phyloP scores from a whole-genome alignment of 2,113 vertebrate species.

The Cololabis saira region DNA sequence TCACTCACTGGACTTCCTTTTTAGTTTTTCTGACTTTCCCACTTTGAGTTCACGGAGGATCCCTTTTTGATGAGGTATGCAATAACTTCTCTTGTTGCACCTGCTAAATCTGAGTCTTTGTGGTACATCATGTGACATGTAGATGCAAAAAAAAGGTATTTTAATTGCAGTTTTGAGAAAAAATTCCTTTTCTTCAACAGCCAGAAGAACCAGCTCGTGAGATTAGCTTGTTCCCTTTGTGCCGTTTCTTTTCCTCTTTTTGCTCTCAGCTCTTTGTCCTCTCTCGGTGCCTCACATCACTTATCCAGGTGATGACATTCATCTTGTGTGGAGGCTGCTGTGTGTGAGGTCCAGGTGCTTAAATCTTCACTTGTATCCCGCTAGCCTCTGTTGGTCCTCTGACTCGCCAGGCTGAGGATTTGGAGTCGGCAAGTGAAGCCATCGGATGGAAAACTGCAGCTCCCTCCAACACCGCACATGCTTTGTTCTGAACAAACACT shows the following conservation, averaged over 20 bases:
- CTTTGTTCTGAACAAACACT: conserved; percentile 9
- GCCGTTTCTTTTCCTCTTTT: conserved; percentile 65
- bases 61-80: too few species aligned
- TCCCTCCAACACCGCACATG: neutral
- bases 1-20: too few species aligned
- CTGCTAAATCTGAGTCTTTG: too few species aligned
- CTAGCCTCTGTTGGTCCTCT: conserved; percentile 46
- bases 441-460: conserved; percentile 58
- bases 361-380: conserved; percentile 55
- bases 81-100: too few species aligned
- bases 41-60: too few species aligned
- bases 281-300: neutral
- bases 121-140: too few species aligned
- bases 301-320: conserved; percentile 62
- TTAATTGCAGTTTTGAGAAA: too few species aligned
- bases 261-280: conserved; percentile 60
- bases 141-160: too few species aligned
- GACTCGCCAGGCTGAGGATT: conserved; percentile 24
- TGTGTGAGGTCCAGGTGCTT: conserved; percentile 41
- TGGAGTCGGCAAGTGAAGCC: conserved; percentile 43
- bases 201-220: too few species aligned
- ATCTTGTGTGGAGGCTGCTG: conserved; percentile 39
- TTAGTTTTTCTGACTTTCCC: too few species aligned
- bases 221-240: neutral
- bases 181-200: too few species aligned